A percentile compares a stretch with the other conserved stretches of the same genome.
These are phyloP conservation scores for Branchinecta sandiegonensis DNA, from an alignment of 2,888 invertebrate genomes.

Conservation along the genomic window DNA sequence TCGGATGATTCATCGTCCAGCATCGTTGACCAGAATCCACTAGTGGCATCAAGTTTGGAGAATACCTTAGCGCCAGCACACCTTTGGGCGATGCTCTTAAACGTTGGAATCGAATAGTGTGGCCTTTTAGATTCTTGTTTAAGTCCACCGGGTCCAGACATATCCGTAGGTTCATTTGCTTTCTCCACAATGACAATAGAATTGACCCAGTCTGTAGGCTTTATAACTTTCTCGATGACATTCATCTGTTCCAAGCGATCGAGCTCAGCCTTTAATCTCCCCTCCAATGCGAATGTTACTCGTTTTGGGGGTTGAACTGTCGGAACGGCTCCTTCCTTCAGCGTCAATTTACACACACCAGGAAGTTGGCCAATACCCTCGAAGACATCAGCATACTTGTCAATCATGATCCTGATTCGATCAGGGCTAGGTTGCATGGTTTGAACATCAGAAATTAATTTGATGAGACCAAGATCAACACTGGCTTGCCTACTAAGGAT, in stretches of 20 bases:
- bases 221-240: too few relatives aligned
- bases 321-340: too few relatives aligned
- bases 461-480: too few relatives aligned
- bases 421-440: background rate
- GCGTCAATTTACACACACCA: background rate
- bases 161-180: too few relatives aligned
- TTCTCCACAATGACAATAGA: too few relatives aligned
- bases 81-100: background rate
- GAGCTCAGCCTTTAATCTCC: constrained; percentile 14
- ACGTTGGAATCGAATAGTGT: background rate
- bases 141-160: background rate
- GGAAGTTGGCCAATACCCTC: background rate
- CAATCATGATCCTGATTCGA: background rate
- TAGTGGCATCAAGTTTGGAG: constrained; percentile 8
- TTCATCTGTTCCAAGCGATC: too few relatives aligned
- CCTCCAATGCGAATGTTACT: constrained; percentile 5
- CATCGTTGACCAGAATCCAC: background rate
- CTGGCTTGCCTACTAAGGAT: too few relatives aligned
- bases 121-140: background rate
- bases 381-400: background rate
- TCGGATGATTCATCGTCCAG: background rate
- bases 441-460: background rate
- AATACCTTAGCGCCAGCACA: constrained; percentile 3
- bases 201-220: too few relatives aligned
- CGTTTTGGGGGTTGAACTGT: constrained; percentile 2